Evolutionary conservation across 2,888 invertebrate species (phyloP).

Genomic region (Drosophila paramelanica): DNA sequence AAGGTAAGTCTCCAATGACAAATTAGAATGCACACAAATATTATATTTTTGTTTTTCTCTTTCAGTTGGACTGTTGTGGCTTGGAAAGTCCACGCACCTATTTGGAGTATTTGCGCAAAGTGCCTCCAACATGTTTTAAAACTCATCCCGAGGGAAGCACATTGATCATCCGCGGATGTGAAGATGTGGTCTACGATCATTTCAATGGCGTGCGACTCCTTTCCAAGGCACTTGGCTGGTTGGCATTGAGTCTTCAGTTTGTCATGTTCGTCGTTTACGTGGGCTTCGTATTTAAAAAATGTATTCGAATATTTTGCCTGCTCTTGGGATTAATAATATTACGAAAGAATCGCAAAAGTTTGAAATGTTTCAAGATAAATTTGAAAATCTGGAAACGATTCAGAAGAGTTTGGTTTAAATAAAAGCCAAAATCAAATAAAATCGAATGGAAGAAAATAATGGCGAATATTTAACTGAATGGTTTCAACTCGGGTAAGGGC

Average conservation of each 20-base stretch:
- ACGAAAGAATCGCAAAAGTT: background rate
- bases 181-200: constrained; percentile 16
- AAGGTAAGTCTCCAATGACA: background rate
- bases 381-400: too few species aligned
- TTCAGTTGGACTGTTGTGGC: constrained; percentile 52
- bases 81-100: constrained; percentile 48
- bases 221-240: constrained; percentile 13
- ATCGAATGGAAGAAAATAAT: background rate
- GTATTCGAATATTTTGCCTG: background rate
- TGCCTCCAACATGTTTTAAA: constrained; percentile 36
- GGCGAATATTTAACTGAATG: constrained; percentile 6
- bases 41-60: rapidly evolving
- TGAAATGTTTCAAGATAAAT: too few species aligned
- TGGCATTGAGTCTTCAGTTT: constrained; percentile 16
- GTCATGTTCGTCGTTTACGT: background rate
- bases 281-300: background rate
- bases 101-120: constrained; percentile 27
- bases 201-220: constrained; percentile 7
- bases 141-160: background rate
- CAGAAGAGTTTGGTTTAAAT: too few species aligned
- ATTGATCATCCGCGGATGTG: constrained; percentile 43
- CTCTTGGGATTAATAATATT: background rate
- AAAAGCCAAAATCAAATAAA: too few species aligned
- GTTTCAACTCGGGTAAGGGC: constrained; percentile 11
- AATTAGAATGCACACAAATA: background rate